Evolutionary conservation across 1,140 invertebrate species (phyloP), one percentile per base, ranked within the genome.

Genomic region (Yoshiicerus persimilis): DNA sequence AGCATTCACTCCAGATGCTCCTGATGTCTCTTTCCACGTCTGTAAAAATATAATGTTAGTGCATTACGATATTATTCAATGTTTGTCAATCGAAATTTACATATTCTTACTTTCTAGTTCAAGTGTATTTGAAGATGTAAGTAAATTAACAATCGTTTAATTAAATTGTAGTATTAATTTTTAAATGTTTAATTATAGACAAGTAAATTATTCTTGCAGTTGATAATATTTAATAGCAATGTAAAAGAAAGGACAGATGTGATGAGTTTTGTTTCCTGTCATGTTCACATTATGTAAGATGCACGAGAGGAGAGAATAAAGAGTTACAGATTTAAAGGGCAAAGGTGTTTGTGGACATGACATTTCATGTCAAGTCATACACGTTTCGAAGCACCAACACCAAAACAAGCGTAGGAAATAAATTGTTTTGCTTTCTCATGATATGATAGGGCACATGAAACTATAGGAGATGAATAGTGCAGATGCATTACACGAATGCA

Each of bases 271-370:
- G 75, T 80, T 80, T 80, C 30, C 34, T 80, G 75, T 80, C 75
- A 80, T 36, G 75, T 80, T 80, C 20, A n/a, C 25, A 27, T n/a
- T 34, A 38, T 32, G 32, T 36, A 10, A 80, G 16, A 6, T 36
- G 32, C 32, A 23, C 5, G 34, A 38, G 3, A 38, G 9, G 34
- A 38, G 3, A 38, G 75, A 36, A 16, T 80, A 8, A 34, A 38
- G 75, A 80, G 75, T 80, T 80, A 80, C 32, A 80, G 13, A 34
- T 80, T 34, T 34, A 38, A 80, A 80, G 75, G 75, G 32, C 75
- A 80, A 80, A 80, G 75, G 75, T 80, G 75, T 80, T 36, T 80
- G 75, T 80, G 32, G 75, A 80, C 75, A 80, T 80, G 75, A 38
- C 75, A 80, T 36, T 30, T 80, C 75, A 80, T 80, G 75, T 80